Evolutionary conservation across 2,797 vertebrate species (phyloP).

Genomic region (Miichthys miiuy): DNA sequence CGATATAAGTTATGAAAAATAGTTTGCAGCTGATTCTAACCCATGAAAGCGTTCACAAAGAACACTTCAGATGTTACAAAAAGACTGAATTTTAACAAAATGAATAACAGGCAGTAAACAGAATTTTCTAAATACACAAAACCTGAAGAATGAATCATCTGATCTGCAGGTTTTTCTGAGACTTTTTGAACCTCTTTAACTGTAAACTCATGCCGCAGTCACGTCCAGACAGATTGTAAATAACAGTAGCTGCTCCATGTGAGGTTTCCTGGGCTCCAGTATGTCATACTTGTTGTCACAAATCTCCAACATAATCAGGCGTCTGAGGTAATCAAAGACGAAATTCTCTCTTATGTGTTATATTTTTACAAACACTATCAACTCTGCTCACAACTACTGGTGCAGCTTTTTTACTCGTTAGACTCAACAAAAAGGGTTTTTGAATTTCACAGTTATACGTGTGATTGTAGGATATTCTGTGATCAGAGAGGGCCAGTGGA

Average conservation of each 20-base stretch:
- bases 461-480: neutral
- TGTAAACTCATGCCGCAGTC: neutral
- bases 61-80: neutral
- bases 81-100: neutral
- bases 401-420: slow-evolving; percentile 2
- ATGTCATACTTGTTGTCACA: neutral
- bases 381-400: neutral
- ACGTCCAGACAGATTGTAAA: neutral
- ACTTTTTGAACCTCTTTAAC: neutral
- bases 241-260: slow-evolving; percentile 2
- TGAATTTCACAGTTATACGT: neutral
- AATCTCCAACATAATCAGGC: neutral
- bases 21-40: neutral
- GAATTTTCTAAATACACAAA: neutral
- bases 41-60: neutral
- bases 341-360: neutral
- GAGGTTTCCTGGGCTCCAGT: neutral
- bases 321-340: neutral
- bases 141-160: neutral
- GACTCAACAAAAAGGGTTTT: neutral
- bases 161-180: neutral
- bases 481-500: neutral
- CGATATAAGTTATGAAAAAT: neutral
- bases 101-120: neutral
- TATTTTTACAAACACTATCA: neutral